Evolutionary conservation across 2,113 vertebrate species (phyloP).

Genomic region (Nannobrachium achirus): DNA sequence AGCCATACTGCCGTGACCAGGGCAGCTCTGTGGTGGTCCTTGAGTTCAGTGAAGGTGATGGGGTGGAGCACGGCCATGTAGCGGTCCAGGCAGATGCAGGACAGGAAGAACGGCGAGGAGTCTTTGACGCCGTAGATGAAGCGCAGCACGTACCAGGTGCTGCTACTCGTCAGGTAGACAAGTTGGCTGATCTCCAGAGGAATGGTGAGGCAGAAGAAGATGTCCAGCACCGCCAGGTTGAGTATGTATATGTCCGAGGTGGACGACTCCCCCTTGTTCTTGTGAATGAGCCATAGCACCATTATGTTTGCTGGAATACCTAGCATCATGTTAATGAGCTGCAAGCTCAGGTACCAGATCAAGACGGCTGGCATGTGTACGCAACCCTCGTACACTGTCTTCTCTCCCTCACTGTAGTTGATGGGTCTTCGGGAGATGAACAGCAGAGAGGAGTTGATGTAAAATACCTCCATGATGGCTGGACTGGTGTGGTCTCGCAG

Average conservation of each 20-base stretch:
- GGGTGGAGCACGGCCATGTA: conserved; percentile 80
- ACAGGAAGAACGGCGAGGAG: conserved; percentile 75
- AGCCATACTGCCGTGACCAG: conserved; percentile 66
- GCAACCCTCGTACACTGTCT: conserved; percentile 64
- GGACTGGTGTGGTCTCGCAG: neutral
- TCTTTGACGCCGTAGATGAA: conserved; percentile 81
- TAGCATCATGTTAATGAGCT: conserved; percentile 81
- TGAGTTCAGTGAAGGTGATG: conserved; percentile 74
- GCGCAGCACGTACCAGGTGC: conserved; percentile 70
- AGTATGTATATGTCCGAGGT: conserved; percentile 79
- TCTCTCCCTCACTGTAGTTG: conserved; percentile 35
- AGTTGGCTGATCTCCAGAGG: conserved; percentile 74
- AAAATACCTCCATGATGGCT: conserved; percentile 47
- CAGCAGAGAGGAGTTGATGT: conserved; percentile 59
- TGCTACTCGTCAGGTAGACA: conserved; percentile 64
- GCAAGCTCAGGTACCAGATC: conserved; percentile 75
- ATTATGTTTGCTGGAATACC: conserved; percentile 79
- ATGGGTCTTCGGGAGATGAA: conserved; percentile 43
- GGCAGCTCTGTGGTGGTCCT: conserved; percentile 64
- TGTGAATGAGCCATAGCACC: conserved; percentile 78
- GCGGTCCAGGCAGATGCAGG: conserved; percentile 81
- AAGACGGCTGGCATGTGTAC: conserved; percentile 63
- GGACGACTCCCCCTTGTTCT: conserved; percentile 73
- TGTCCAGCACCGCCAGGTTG: conserved; percentile 74
- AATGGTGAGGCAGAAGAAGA: conserved; percentile 75